Base-by-base conservation (phyloP, 2,113 vertebrate genomes). In the Limnothrissa miodon region DNA sequence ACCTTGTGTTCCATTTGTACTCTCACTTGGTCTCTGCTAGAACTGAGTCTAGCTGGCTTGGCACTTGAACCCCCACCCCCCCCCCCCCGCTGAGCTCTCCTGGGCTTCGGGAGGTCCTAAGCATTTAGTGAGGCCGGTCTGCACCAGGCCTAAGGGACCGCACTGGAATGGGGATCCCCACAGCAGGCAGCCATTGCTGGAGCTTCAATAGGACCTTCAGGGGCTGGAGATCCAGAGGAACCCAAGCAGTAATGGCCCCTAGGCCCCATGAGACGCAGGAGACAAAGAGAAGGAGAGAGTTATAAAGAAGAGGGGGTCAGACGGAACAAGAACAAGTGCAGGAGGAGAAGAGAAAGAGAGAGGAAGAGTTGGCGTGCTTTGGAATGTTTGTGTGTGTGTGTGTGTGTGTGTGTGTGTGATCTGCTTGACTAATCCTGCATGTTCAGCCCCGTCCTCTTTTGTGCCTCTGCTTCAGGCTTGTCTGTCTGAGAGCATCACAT, bases 401-500 rank as follows among this genome's bases (percentile, higher is more conserved):
- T 33, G 29, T 13, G 29, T 19, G 29, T 74, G 66, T 17, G 66
- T 74, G 66, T 36, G 66, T 17, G 66, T 74, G 66, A 74, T 29
- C 25, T 74, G 66, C 25, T 74, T 74, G 66, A 36, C 33, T 74
- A 74, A 39, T 74, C 33, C 25, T 74, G 66, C 66, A 33, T 74
- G 66, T 15, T 74, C 29, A 17, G 66, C 66, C 11, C 4, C 66
- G 29, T 74, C 66, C 66, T 74, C 66, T 36, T 74, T 19, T 15
- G 66, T 74, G 66, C 66, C 66, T 33, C 10, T 74, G 66, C 66
- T 74, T 10, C 66, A 74, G 66, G 66, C 66, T 29, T 5, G 66
- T 74, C 66, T 74, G 66, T 74, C 66, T 89, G 90, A 90, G 89
- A 56, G 83, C 19, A 39, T 83, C 82, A 87, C 42, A 81, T 81